Evolutionary conservation across 2,888 invertebrate genomes (phyloP), one percentile per base, ranked within the genome.

Genomic region (Crepidodera aurea): DNA sequence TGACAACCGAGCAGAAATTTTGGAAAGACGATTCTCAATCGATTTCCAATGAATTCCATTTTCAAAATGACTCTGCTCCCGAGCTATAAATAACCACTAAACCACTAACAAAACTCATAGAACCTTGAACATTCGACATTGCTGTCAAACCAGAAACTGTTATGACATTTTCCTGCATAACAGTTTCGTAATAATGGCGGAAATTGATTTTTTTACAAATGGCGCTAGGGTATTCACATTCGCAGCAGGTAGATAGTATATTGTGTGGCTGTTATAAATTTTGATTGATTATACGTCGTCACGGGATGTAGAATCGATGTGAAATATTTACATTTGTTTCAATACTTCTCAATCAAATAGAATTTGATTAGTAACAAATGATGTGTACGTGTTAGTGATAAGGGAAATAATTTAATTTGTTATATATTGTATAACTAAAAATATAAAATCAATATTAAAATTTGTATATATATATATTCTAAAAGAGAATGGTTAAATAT

Each of bases 131-230:
- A 42, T 19, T 42, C 22, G n/a, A 19, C 19, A 42, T 42, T 42
- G 15, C 15, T 15, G 48, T 18, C 1, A 37, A 51, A 51, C 51
- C 51, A 19, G 19, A 51, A 51, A 51, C 34, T 51, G 34, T 34
- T 50, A 13, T 34, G 19, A 34, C 19, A 34, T 51, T 51, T 51
- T 34, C 51, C 18, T n/a, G 10, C 18, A 32, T 51, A 51, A 51
- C 19, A 37, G 37, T 34, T 51, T 34, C 4, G 34, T 22, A 34
- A 34, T 51, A 34, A 7, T 5, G 5, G 29, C 19, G 51, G 51
- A 51, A 51, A 51, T 51, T 34, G 51, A 51, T 51, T 51, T 51
- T n/a, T 51, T 51, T 34, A 32, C 51, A 51, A 34, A 51, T 51
- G 32, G 32, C 18, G 12, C n/a, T 16, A 19, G 13, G 10, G 5